These are phyloP conservation scores for Oreohelix idahoensis DNA, from an alignment of 1,140 invertebrate genomes.

Conservation along the genomic window DNA sequence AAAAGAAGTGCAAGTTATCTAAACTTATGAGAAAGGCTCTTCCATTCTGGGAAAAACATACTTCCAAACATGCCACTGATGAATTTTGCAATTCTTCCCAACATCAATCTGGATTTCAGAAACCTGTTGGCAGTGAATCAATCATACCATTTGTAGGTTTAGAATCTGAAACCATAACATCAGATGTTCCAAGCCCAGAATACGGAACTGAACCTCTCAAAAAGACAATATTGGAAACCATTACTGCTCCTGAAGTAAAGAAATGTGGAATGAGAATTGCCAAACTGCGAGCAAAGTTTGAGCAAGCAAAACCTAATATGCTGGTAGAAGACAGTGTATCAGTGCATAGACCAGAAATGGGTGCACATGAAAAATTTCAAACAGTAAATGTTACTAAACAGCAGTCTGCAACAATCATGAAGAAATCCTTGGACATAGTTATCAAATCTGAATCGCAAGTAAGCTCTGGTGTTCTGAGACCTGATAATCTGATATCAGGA, in stretches of 20 bases:
- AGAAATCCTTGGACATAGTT: no score
- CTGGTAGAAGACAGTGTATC: not conserved
- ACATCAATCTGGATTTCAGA: not conserved
- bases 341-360: no score
- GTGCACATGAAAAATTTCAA: no score
- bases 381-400: no score
- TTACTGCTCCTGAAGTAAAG: not conserved
- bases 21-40: not conserved
- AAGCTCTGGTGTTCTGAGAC: no score
- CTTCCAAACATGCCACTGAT: not conserved
- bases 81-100: not conserved
- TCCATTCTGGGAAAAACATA: not conserved
- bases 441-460: no score
- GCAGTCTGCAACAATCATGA: no score
- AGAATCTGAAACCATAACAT: not conserved
- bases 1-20: not conserved
- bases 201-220: not conserved
- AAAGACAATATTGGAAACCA: not conserved
- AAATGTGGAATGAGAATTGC: not conserved
- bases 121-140: not conserved
- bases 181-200: not conserved
- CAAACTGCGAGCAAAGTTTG: constrained; percentile 7
- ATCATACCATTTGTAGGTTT: not conserved
- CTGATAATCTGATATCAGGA: no score
- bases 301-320: not conserved